These are phyloP conservation scores for Dermolepida albohirtum DNA, from an alignment of 2,888 invertebrate species.

Conservation along the genomic window DNA sequence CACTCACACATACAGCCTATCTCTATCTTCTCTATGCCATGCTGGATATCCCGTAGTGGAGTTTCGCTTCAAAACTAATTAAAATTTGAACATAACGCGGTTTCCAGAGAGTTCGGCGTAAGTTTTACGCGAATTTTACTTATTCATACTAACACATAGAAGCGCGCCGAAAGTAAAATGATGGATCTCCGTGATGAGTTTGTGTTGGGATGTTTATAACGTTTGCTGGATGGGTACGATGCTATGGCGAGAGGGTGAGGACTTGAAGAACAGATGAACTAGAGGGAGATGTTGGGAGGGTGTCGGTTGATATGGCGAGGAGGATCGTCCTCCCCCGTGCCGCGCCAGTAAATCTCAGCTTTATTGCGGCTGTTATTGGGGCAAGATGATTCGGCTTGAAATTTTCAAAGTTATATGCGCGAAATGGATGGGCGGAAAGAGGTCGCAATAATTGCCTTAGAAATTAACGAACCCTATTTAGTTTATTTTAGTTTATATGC, in stretches of 20 bases:
- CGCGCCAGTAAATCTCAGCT: too few relatives aligned
- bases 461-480: too few relatives aligned
- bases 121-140: constrained; percentile 64
- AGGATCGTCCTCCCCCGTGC: too few relatives aligned
- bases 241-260: constrained; percentile 7
- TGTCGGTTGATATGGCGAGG: constrained; percentile 2
- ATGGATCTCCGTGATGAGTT: constrained; percentile 55
- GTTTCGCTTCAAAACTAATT: constrained; percentile 62
- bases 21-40: too few relatives aligned
- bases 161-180: constrained; percentile 48
- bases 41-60: neutral
- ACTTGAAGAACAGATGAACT: constrained; percentile 16
- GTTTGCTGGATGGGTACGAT: neutral
- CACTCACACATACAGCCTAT: constrained; percentile 7
- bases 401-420: too few relatives aligned
- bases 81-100: constrained; percentile 63
- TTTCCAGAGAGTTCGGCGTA: constrained; percentile 47
- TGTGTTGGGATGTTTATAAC: constrained; percentile 2
- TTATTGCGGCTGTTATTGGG: too few relatives aligned
- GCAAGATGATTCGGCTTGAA: too few relatives aligned
- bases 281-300: constrained; percentile 14
- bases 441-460: too few relatives aligned
- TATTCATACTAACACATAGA: constrained; percentile 58
- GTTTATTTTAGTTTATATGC: too few relatives aligned
- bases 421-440: too few relatives aligned